These are phyloP conservation scores for Albula glossodonta DNA, from an alignment of 2,113 vertebrate species.

Conservation along the genomic window DNA sequence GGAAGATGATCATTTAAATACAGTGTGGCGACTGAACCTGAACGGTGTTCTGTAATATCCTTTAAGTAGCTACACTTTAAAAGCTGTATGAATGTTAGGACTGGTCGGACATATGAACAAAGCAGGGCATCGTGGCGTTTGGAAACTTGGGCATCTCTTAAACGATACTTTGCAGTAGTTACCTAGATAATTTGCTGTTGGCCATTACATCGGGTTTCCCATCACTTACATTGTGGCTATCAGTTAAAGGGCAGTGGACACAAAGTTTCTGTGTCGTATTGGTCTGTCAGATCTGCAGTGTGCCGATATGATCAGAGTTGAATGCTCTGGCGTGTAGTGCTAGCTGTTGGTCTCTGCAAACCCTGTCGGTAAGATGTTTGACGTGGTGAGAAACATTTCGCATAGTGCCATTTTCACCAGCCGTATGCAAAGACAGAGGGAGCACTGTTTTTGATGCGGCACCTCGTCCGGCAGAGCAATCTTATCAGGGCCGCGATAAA, in stretches of 20 bases:
- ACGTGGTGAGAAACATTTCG: not conserved
- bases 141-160: not conserved
- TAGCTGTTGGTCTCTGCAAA: not conserved
- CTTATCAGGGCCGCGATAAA: not conserved
- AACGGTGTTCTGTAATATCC: not conserved
- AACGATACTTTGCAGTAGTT: not conserved
- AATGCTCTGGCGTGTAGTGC: not conserved
- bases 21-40: not conserved
- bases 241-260: not conserved
- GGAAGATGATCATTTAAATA: not conserved
- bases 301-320: not conserved
- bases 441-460: not conserved
- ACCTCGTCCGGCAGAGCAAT: not conserved
- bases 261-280: not conserved
- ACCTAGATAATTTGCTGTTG: not conserved
- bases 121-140: not conserved
- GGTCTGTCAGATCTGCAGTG: not conserved
- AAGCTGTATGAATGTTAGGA: too few relatives aligned
- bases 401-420: not conserved
- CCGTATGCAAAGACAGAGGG: not conserved
- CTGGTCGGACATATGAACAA: not conserved
- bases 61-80: too few relatives aligned
- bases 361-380: not conserved
- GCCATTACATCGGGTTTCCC: conserved; percentile 9
- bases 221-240: conserved; percentile 13